A percentile compares a stretch with the other conserved stretches of the same genome.
Evolutionary conservation across 2,888 invertebrate species (phyloP).

Genomic region (Seira sanloemensis): DNA sequence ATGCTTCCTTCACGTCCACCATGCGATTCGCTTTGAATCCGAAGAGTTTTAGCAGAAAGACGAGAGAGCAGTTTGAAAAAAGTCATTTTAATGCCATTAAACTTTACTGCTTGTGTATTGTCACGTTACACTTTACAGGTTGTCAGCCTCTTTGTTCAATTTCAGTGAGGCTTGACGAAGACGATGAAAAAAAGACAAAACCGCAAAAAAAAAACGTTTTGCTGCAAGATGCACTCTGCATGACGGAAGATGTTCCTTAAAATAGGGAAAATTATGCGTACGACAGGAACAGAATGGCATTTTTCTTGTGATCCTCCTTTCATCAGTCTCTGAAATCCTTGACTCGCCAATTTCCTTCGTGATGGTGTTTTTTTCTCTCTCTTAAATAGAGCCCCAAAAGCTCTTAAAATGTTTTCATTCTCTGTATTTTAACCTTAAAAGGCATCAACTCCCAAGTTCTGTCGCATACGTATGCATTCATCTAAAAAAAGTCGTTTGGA

Average conservation of each 20-base stretch:
- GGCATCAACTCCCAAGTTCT: too few relatives aligned
- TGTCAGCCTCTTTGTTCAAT: constrained; percentile 35
- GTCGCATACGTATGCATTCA: too few relatives aligned
- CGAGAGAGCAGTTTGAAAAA: background rate
- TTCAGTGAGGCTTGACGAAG: constrained; percentile 45
- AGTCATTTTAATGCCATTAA: constrained; percentile 24
- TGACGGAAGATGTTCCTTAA: background rate
- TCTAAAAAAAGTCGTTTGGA: too few relatives aligned
- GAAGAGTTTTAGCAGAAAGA: background rate
- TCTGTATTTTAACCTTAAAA: too few relatives aligned
- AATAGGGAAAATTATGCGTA: constrained; percentile 1
- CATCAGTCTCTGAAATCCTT: background rate
- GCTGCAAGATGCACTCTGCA: background rate
- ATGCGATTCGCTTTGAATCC: background rate
- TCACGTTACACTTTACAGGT: constrained; percentile 47
- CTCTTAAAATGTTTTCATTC: too few relatives aligned
- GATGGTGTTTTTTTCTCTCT: background rate
- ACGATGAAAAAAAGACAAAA: constrained; percentile 21
- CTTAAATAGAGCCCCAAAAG: too few relatives aligned
- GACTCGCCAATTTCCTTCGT: background rate
- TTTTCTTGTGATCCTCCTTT: background rate
- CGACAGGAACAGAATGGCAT: background rate
- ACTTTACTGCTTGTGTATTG: constrained; percentile 23
- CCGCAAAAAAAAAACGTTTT: constrained; percentile 37
- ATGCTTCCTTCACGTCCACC: background rate